These are phyloP conservation scores for Mus musculus DNA, from an alignment of 2,113 vertebrate species.

Conservation along the genomic window GRCm39 chr14:45739001-45739500, in stretches of 20 bases:
- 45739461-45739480: not conserved
- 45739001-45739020: no score
- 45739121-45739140: no score
- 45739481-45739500: not conserved
- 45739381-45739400: not conserved
- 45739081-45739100: not conserved
- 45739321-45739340: not conserved
- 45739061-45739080: not conserved
- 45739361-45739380: not conserved
- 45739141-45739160: no score
- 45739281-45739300: no score
- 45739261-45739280: no score
- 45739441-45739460: not conserved
- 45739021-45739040: not conserved
- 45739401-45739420: not conserved
- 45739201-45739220: no score
- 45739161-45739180: no score
- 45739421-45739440: not conserved
- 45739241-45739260: no score
- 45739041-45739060: not conserved
- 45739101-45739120: not conserved
- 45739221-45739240: no score
- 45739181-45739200: no score
- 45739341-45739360: not conserved
- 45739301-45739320: not conserved